Base-by-base conservation (phyloP, 2,888 invertebrate species). In the Leptinotarsa rubiginosa region DNA sequence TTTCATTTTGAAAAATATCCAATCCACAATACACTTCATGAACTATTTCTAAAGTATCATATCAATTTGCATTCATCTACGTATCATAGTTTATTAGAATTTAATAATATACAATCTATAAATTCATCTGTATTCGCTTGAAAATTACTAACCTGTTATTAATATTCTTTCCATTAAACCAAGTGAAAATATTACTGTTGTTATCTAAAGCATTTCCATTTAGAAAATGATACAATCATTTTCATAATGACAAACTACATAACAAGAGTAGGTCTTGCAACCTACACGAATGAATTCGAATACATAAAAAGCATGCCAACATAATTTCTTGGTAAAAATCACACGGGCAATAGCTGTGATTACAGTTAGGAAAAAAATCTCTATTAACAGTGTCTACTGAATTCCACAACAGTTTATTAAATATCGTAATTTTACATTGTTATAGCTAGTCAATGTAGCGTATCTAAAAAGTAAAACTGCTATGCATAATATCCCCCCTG, bases 381-480 rank as follows among this genome's bases (percentile, higher is more conserved):
- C n/a, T 62, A 31, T 62, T 62, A 62, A 62, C 10, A 62, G 62
- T 62, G 62, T 62, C 62, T 62, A 62, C 62, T 62, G 62, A 62
- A 62, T 62, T 62, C 31, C 62, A 62, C 62, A 41, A 62, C 31
- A 62, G n/a, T 62, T 62, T 72, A 75, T 75, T 72, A 75, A 72
- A 71, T 69, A 75, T 75, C 65, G 56, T 69, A 72, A 72, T 72
- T 68, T 47, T 59, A 67, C 59, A 59, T 65, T 71, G 69, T 74
- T 72, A 67, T 69, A 69, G 68, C 67, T 56, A 72, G 69, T 70
- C 71, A 71, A 72, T 75, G 75, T 71, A 67, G 71, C 74, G 70
- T 74, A 68, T 31, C 69, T 65, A 70, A 65, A 73, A 69, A 66
- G 66, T 41, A 66, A 56, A 73, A 70, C 65, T 59, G 50, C 62